These are phyloP conservation scores for Eupristina koningsbergeri DNA, from an alignment of 1,140 invertebrate species.

Conservation along the genomic window DNA sequence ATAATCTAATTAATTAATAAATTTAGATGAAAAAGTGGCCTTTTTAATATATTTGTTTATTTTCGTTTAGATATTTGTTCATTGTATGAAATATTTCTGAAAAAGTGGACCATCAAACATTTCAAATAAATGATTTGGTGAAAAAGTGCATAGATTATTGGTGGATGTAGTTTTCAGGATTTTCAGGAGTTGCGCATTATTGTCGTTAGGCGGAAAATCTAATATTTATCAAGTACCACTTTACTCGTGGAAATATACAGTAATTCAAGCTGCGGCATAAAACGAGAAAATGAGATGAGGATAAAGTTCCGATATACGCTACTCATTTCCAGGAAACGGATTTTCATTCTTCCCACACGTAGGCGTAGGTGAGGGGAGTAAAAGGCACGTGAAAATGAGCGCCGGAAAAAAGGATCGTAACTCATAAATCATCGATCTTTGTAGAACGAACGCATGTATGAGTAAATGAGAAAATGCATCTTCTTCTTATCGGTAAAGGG, in stretches of 20 bases:
- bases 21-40: background rate
- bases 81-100: background rate
- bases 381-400: background rate
- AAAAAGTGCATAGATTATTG: background rate
- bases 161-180: background rate
- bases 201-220: background rate
- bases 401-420: background rate
- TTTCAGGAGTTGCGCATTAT: background rate
- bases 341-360: slow-evolving; percentile 1
- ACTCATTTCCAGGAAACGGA: background rate
- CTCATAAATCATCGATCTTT: background rate
- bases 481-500: background rate
- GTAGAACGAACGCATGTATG: background rate
- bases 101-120: background rate
- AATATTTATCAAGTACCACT: background rate
- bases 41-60: background rate
- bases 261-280: background rate
- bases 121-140: background rate
- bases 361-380: background rate
- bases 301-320: background rate
- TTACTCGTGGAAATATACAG: background rate
- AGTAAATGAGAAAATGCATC: background rate
- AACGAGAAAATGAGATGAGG: background rate
- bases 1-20: background rate
- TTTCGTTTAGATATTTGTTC: too few relatives aligned